Evolutionary conservation across 1,140 invertebrate species (phyloP), one percentile per base, ranked within the genome.

Genomic region (Drosophila equinoxialis): DNA sequence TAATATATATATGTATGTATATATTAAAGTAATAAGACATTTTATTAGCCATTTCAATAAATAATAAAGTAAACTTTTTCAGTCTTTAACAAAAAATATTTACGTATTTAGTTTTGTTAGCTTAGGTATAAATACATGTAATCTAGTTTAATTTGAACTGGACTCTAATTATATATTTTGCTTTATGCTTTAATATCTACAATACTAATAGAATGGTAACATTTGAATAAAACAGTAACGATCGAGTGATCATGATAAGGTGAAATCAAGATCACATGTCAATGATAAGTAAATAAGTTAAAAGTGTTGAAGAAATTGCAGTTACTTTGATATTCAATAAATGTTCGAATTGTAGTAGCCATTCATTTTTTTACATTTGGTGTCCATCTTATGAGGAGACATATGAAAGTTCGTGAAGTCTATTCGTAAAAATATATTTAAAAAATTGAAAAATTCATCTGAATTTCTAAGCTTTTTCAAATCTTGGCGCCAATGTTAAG

Each of bases 401-500:
- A 23, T 23, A 4, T 23, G 8, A 23, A 51, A 23, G 45, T 51
- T 17, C 45, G 37, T 59, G 14, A 59, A 59, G 57, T 59, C 30
- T 14, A 17, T 58, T 58, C 10, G 14, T 10, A 35, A 58, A 58
- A 35, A 14, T 2, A 37, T 58, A 13, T 14, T 13, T 14, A 10
- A 26, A 4, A 26, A 26, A 5, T 4, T 5, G 4, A 26, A 26
- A 26, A 58, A 14, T 35, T 35, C 55, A 20, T 58, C 17, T 14
- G 14, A 59, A 39, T 37, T 10, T 35, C 3, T 17, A 1, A 41
- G 39, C 41, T 35, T n/a, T 51, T 77, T 57, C 71, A 42, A 37
- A 39, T 60, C 79, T 73, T n/a, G 72, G 73, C 7, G 63, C 55
- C 6, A 90, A 68, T 55, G 79, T 63, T 60, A 90, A 45, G 0